Percentiles rank a stretch among this genome's conserved stretches.
These are phyloP conservation scores for Parasteatoda lunata DNA, from an alignment of 2,888 invertebrate species.

Conservation along the genomic window DNA sequence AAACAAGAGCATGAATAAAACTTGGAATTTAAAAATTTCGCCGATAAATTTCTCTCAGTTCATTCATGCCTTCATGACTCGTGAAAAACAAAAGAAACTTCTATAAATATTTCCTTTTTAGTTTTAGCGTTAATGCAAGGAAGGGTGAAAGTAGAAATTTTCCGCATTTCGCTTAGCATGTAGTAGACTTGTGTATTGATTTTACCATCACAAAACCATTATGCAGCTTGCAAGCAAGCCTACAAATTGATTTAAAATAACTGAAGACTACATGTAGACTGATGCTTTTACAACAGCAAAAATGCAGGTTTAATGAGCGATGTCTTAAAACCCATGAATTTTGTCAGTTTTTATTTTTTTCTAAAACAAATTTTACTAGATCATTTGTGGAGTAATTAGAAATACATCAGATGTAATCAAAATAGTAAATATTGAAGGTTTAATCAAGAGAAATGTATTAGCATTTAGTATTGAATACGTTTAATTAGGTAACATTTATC, in stretches of 20 bases:
- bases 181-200: constrained; percentile 36
- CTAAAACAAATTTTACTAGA: background rate
- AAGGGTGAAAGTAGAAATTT: background rate
- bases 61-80: background rate
- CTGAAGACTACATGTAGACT: constrained; percentile 6
- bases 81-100: background rate
- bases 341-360: background rate
- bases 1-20: too few relatives aligned
- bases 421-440: background rate
- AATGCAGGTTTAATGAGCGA: background rate
- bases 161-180: constrained; percentile 6
- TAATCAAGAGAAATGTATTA: too few relatives aligned
- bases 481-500: too few relatives aligned
- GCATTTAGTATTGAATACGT: too few relatives aligned
- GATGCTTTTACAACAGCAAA: background rate
- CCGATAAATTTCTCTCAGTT: constrained; percentile 1
- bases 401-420: background rate
- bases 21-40: background rate
- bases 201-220: constrained; percentile 59
- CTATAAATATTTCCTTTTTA: background rate
- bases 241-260: constrained; percentile 58
- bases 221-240: constrained; percentile 36
- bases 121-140: background rate
- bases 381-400: background rate
- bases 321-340: background rate